Evolutionary conservation across 2,113 vertebrate species (phyloP).

Genomic region (Sapayoa aenigma): DNA sequence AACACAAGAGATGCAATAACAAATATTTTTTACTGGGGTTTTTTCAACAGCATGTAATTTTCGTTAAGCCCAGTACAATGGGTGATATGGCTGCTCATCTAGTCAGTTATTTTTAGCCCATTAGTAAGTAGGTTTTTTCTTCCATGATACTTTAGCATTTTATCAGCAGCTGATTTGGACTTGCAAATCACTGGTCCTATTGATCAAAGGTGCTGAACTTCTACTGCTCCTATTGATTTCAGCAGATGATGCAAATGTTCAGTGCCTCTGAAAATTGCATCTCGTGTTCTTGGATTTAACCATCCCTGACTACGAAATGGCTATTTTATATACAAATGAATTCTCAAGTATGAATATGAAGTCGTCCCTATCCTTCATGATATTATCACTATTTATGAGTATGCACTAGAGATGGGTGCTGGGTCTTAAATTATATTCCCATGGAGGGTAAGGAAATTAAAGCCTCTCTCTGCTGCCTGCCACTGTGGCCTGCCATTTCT

Average conservation of each 20-base stretch:
- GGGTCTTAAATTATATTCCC: neutral
- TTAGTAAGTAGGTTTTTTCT: conserved; percentile 3
- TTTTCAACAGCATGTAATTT: neutral
- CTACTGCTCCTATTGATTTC: conserved; percentile 44
- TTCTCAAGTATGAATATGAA: conserved; percentile 25
- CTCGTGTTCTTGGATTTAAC: conserved; percentile 27
- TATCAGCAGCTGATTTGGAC: conserved; percentile 18
- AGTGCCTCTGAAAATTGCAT: conserved; percentile 35
- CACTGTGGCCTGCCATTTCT: neutral
- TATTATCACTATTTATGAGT: conserved; percentile 42
- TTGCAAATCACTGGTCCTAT: conserved; percentile 40
- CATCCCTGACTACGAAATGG: conserved; percentile 27
- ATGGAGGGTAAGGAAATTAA: conserved; percentile 7
- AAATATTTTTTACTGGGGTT: neutral
- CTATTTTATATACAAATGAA: conserved; percentile 48
- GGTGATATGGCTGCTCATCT: neutral
- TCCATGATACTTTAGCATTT: neutral
- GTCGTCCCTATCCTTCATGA: neutral
- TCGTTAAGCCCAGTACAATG: neutral
- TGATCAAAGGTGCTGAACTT: conserved; percentile 50
- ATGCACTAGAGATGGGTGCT: neutral
- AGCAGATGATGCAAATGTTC: conserved; percentile 26
- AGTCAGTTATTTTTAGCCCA: conserved; percentile 1
- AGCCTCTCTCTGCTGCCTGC: neutral
- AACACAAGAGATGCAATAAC: neutral